Percentiles rank a stretch among this genome's conserved stretches.
These are phyloP conservation scores for Sisor rabdophorus DNA, from an alignment of 2,113 vertebrate genomes.

Conservation along the genomic window DNA sequence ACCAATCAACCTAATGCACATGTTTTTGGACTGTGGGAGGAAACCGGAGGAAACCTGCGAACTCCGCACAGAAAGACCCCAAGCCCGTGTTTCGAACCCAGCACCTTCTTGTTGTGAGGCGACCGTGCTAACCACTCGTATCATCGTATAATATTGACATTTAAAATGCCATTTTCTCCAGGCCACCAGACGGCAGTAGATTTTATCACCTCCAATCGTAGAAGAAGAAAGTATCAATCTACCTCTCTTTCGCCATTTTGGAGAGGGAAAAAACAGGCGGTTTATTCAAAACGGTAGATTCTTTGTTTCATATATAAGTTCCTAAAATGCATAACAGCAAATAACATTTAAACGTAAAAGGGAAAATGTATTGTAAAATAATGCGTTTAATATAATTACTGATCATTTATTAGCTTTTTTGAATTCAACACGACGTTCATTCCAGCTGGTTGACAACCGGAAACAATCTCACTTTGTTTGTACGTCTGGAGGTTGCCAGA, in stretches of 20 bases:
- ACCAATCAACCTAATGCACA: too few species aligned
- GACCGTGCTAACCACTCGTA: too few species aligned
- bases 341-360: background rate
- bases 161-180: background rate
- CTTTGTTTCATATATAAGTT: background rate
- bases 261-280: background rate
- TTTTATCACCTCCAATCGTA: background rate
- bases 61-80: too few species aligned
- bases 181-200: background rate
- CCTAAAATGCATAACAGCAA: background rate
- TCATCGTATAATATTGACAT: too few species aligned
- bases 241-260: background rate
- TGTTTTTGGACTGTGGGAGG: too few species aligned
- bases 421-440: background rate
- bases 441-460: background rate
- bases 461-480: background rate
- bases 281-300: conserved; percentile 1
- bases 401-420: too few species aligned
- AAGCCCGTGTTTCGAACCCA: too few species aligned
- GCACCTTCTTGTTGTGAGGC: too few species aligned
- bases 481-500: background rate
- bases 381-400: background rate
- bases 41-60: too few species aligned
- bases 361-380: background rate
- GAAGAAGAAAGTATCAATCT: background rate